Percentiles rank a stretch among this genome's conserved stretches.
These are phyloP conservation scores for Bradypus variegatus DNA, from an alignment of 2,797 vertebrate species.

Conservation along the genomic window DNA sequence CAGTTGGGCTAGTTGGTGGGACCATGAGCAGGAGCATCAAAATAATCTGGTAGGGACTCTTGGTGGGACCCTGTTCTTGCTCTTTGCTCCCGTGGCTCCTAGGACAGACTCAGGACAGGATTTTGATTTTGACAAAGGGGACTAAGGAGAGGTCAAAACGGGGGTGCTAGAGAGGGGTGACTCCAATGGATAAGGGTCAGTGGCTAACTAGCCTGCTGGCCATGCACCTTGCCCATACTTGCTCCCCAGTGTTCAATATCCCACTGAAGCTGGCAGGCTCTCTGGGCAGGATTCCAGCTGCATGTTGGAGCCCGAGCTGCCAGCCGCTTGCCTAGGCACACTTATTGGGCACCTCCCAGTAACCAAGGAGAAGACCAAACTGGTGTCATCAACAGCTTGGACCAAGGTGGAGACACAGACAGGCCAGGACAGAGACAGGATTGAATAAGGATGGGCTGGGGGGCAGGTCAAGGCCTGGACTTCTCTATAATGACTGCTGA, in stretches of 20 bases:
- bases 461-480: conserved; percentile 31
- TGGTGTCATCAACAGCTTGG: conserved; percentile 25
- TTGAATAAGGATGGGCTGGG: background rate
- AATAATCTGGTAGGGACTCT: background rate
- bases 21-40: background rate
- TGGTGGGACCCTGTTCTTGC: background rate
- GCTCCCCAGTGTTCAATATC: background rate
- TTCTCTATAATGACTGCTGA: background rate
- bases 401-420: background rate
- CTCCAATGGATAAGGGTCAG: background rate
- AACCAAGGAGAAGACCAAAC: conserved; percentile 56
- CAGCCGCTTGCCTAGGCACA: background rate
- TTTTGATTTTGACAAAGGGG: background rate
- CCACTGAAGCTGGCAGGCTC: background rate
- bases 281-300: conserved; percentile 29
- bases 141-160: background rate
- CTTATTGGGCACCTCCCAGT: conserved; percentile 46
- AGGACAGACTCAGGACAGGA: background rate
- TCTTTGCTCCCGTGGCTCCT: background rate
- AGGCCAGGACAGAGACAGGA: background rate
- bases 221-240: background rate
- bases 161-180: background rate
- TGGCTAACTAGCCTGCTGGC: background rate
- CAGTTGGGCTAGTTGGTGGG: background rate
- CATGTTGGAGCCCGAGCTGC: conserved; percentile 33